Base-by-base conservation (phyloP, 2,888 invertebrate species). In the Herminia tarsipennalis region DNA sequence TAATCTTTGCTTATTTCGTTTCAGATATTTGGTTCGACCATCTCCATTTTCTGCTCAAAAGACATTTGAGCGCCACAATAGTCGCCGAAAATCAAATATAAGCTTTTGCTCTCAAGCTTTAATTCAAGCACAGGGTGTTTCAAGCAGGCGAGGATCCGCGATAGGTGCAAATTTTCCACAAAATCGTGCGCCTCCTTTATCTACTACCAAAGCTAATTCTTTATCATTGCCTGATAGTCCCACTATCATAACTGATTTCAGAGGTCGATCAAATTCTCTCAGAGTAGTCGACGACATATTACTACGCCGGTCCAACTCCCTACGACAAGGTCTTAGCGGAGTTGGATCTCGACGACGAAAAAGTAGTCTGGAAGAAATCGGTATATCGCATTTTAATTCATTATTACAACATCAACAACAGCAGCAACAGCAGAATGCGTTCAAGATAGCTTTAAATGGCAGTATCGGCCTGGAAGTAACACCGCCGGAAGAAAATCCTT, bases 21-120 rank as follows among this genome's bases (percentile, higher is more conserved):
- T 22, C 92, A 97, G 97, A 81, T 97, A 98, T 73, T 90, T 98
- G 76, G 97, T 98, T 24, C 94, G 98, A 6, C 98, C 98, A 0
- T 98, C 98, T 76, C 98, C 98, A 6, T 98, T 98, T 83, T 97
- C 97, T 21, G 98, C 98, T 14, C 97, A 98, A 86, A 98, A 98
- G 88, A 98, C 98, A 0, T 98, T 98, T 85, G 97, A 98, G 78
- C 93, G 97, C 1, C 98, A 98, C 88, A 98, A 97, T 83, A 97
- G 97, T 53, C 92, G 97, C 5, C 93, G 98, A 38, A 97, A 97
- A 87, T 97, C 97, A 38, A 97, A 97, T 88, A 97, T 97, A 71
- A 97, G 97, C 77, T 97, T 97, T 84, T 96, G 96, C 81, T 96
- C 96, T 37, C 96, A 96, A 78, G 95, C 95, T 14, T 85, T 96